phyloP scores from a whole-genome alignment of 2,113 vertebrate species.

The Poeciliopsis prolifica region DNA sequence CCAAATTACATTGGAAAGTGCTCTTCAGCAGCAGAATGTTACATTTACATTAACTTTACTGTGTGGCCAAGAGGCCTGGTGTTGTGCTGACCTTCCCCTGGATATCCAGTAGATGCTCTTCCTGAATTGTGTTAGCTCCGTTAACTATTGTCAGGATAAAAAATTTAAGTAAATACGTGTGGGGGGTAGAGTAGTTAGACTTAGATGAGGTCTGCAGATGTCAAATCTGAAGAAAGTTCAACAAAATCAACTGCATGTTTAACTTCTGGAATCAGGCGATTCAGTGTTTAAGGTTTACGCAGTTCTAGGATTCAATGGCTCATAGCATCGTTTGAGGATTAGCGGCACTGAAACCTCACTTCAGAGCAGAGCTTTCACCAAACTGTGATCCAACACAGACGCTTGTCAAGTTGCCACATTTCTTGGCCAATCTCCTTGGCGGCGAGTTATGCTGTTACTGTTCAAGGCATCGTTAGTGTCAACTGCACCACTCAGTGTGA shows the following conservation, averaged over 20 bases:
- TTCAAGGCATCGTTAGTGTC: slow-evolving; percentile 14
- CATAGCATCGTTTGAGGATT: slow-evolving; percentile 1
- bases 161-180: not conserved
- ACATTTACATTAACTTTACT: not conserved
- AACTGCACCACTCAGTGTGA: slow-evolving; percentile 28
- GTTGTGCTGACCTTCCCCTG: not conserved
- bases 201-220: slow-evolving; percentile 21
- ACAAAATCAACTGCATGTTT: slow-evolving; percentile 28
- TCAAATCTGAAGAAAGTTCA: not conserved
- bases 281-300: slow-evolving; percentile 8
- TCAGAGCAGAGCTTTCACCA: slow-evolving; percentile 32
- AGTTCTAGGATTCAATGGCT: slow-evolving; percentile 23
- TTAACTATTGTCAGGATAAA: slow-evolving; percentile 2
- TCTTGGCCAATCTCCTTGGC: slow-evolving; percentile 32
- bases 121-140: not conserved
- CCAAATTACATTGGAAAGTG: not conserved
- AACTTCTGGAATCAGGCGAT: slow-evolving; percentile 6
- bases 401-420: slow-evolving; percentile 45
- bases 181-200: slow-evolving; percentile 24
- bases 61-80: not conserved
- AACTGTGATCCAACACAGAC: slow-evolving; percentile 37
- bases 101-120: not conserved
- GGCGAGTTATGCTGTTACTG: slow-evolving; percentile 32
- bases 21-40: not conserved
- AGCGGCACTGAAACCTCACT: slow-evolving; percentile 16